Base-by-base conservation (phyloP, 35 echinoderm and acorn worm species). In the Apostichopus japonicus region DNA sequence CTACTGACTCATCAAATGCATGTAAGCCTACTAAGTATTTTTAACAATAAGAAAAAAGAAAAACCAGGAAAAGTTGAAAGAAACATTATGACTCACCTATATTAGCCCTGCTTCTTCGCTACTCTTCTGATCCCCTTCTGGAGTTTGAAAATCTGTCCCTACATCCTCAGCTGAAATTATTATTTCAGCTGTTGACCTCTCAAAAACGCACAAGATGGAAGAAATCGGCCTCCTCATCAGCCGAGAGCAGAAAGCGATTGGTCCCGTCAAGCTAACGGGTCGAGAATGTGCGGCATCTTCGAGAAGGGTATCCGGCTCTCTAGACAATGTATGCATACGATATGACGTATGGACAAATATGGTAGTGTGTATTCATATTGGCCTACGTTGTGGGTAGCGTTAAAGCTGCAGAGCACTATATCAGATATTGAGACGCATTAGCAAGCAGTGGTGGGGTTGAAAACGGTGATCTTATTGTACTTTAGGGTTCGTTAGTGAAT, bases 341-440 rank as follows among this genome's bases (percentile, higher is more conserved):
- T 84, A 84, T 84, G 81, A 55, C 81, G 81, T 84, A 84, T 84
- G 81, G 54, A 84, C 81, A 84, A 84, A 84, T 84, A 84, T 84
- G 81, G 81, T 84, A 84, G 33, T 83, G 54, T 83, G 79, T 14
- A 24, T 8, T 67, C 63, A 19, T 44, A 44, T 44, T 44, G 33
- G 33, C 33, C 33, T 44, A 44, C 33, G 33, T 44, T 44, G 33
- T 44, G 33, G 33, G 33, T 44, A 44, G 33, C 33, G 33, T 44
- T 44, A 44, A 44, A 44, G 33, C 27, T 33, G 27, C 33, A 44
- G 33, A 4, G 3, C 33, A 44, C 33, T 44, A 44, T 44, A 44
- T 44, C 33, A 44, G 33, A 44, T 44, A 44, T 44, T 44, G 33
- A 44, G 33, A 33, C 4, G 33, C 33, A 44, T 44, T 44, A 44